A percentile compares a stretch with the other conserved stretches of the same genome.
These are phyloP conservation scores for Pammene aurita DNA, from an alignment of 2,888 invertebrate genomes.

Conservation along the genomic window DNA sequence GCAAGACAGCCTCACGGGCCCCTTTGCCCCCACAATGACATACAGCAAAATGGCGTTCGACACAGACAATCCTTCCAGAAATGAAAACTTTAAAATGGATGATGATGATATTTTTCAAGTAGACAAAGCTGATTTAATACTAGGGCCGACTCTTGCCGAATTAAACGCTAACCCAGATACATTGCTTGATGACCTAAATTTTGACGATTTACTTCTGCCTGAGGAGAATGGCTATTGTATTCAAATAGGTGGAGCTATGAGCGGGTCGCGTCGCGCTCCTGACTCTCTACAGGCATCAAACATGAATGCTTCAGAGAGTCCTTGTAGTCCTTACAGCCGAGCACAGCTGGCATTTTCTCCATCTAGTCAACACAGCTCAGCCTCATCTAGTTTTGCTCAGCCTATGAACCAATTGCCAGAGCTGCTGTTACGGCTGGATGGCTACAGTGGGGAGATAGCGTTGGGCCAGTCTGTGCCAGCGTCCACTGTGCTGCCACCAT, in stretches of 20 bases:
- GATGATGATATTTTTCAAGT: constrained; percentile 95
- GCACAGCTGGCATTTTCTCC: constrained; percentile 85
- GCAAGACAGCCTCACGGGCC: constrained; percentile 73
- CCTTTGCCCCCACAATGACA: constrained; percentile 70
- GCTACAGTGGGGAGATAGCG: constrained; percentile 79
- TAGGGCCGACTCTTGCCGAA: constrained; percentile 92
- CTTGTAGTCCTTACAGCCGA: constrained; percentile 80
- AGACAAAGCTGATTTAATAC: constrained; percentile 92
- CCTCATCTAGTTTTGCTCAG: constrained; percentile 76
- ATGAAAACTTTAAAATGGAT: constrained; percentile 89
- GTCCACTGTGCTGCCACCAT: constrained; percentile 79
- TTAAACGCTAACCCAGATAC: constrained; percentile 93
- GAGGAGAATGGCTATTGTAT: constrained; percentile 85
- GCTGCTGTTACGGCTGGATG: constrained; percentile 86
- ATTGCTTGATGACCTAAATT: constrained; percentile 91
- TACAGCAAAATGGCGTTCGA: constrained; percentile 73
- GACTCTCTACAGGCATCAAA: constrained; percentile 58
- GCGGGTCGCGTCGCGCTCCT: constrained; percentile 62
- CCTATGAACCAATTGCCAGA: constrained; percentile 83
- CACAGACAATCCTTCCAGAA: constrained; percentile 72
- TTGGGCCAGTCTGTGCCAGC: constrained; percentile 86
- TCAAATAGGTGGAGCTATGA: constrained; percentile 79
- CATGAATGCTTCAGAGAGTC: constrained; percentile 66
- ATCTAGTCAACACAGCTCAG: constrained; percentile 86
- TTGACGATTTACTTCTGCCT: constrained; percentile 91